A percentile compares a stretch with the other conserved stretches of the same genome.
These are phyloP conservation scores for Rhinopomastus cyanomelas DNA, from an alignment of 2,113 vertebrate genomes.

Conservation along the genomic window DNA sequence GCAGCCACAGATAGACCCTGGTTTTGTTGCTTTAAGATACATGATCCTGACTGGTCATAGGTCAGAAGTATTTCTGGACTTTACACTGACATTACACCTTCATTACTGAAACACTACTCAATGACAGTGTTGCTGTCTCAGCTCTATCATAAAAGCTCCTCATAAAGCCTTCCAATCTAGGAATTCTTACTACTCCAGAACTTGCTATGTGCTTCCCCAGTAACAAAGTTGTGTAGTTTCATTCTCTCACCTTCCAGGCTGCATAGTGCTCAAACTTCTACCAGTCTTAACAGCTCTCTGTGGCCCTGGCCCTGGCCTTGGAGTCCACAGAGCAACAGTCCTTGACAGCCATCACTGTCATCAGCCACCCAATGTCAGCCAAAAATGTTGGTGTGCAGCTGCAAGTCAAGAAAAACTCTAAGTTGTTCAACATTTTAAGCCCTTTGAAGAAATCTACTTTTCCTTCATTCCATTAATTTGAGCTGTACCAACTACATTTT, in stretches of 20 bases:
- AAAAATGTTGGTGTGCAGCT: neutral
- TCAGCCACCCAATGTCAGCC: neutral
- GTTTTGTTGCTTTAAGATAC: slow-evolving; percentile 52
- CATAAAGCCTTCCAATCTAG: neutral
- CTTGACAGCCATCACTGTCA: neutral
- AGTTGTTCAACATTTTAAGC: neutral
- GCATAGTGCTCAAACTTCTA: neutral
- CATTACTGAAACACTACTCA: slow-evolving; percentile 22
- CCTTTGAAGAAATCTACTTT: neutral
- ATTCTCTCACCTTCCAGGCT: neutral
- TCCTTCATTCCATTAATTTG: neutral
- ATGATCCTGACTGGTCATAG: slow-evolving; percentile 35
- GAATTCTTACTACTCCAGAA: neutral
- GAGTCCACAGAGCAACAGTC: fast-evolving
- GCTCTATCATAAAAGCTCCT: too few species aligned
- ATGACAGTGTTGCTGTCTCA: neutral
- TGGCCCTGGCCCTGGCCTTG: neutral
- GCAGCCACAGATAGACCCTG: neutral
- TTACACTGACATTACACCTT: slow-evolving; percentile 49
- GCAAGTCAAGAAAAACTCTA: neutral
- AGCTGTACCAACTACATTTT: neutral
- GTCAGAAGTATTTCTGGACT: slow-evolving; percentile 66
- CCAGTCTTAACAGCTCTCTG: neutral
- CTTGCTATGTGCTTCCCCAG: fast-evolving
- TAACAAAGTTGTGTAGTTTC: neutral